These are phyloP conservation scores for Gymnothorax javanicus DNA, from an alignment of 2,797 vertebrate species.

Conservation along the genomic window DNA sequence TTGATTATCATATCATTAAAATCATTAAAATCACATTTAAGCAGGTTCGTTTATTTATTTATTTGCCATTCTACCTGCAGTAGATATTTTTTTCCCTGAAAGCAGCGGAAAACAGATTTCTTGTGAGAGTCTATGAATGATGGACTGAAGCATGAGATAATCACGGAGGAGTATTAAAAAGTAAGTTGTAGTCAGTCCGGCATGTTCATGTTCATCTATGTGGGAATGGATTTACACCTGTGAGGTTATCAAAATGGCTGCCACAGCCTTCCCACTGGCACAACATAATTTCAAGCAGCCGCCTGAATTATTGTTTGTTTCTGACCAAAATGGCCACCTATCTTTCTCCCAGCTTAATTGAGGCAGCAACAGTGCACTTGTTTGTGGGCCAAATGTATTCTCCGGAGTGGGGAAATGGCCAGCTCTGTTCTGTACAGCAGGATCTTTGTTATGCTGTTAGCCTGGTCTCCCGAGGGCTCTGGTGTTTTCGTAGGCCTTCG, in stretches of 20 bases:
- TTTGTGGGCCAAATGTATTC: background rate
- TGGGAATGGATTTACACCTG: background rate
- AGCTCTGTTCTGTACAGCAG: background rate
- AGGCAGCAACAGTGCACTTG: background rate
- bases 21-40: constrained; percentile 11
- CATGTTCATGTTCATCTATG: background rate
- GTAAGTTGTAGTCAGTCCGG: background rate
- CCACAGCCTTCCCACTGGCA: background rate
- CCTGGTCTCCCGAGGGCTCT: background rate
- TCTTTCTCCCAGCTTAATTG: background rate
- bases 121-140: background rate
- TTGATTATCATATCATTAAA: constrained; percentile 29
- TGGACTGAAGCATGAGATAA: background rate
- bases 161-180: background rate
- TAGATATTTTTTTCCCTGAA: background rate
- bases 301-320: background rate
- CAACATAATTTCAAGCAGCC: background rate
- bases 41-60: background rate
- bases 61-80: background rate
- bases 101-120: background rate
- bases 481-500: background rate
- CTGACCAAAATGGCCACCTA: background rate
- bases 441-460: background rate
- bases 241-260: background rate
- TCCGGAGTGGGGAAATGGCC: background rate